Percentiles rank a stretch among this genome's conserved stretches.
phyloP scores from a whole-genome alignment of 2,797 vertebrate genomes.

The Cichlasoma orientale region DNA sequence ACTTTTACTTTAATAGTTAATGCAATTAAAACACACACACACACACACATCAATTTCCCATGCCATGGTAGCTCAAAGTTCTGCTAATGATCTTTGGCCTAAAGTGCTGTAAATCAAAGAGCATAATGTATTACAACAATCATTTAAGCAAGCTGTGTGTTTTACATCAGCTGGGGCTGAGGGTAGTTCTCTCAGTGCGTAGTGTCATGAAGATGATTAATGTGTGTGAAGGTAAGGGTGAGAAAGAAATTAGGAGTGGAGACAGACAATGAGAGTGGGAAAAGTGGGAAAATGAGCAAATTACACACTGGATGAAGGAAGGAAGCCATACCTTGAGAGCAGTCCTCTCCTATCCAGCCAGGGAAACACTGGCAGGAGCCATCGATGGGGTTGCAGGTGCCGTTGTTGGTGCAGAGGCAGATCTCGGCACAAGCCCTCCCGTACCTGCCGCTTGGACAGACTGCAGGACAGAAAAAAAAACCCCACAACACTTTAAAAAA shows the following conservation, averaged over 20 bases:
- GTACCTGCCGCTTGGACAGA: slow-evolving; percentile 90
- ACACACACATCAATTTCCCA: slow-evolving; percentile 50
- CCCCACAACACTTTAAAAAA: slow-evolving; percentile 6
- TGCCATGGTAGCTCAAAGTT: slow-evolving; percentile 50
- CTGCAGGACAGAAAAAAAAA: slow-evolving; percentile 70
- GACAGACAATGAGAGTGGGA: slow-evolving; percentile 30
- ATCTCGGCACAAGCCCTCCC: slow-evolving; percentile 89
- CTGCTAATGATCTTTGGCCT: slow-evolving; percentile 64
- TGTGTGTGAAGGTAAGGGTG: slow-evolving; percentile 38
- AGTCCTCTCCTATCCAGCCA: slow-evolving; percentile 95
- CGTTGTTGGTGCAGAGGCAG: slow-evolving; percentile 95
- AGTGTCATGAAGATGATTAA: slow-evolving; percentile 66
- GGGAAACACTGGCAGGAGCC: slow-evolving; percentile 97
- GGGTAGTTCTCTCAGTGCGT: slow-evolving; percentile 51
- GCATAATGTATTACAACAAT: slow-evolving; percentile 68
- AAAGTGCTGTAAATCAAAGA: slow-evolving; percentile 61
- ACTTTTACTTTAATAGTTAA: slow-evolving; percentile 42
- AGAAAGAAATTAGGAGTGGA: slow-evolving; percentile 44
- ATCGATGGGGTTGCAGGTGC: slow-evolving; percentile 95
- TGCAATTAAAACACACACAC: slow-evolving; percentile 41
- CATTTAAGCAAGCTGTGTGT: slow-evolving; percentile 62
- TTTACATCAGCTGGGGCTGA: slow-evolving; percentile 63
- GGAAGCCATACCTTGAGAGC: slow-evolving; percentile 88
- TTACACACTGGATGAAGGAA: slow-evolving; percentile 11
- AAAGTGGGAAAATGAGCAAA: slow-evolving; percentile 19